These are phyloP conservation scores for Pachliopta kotzebuea DNA, from an alignment of 2,888 invertebrate species.

Conservation along the genomic window DNA sequence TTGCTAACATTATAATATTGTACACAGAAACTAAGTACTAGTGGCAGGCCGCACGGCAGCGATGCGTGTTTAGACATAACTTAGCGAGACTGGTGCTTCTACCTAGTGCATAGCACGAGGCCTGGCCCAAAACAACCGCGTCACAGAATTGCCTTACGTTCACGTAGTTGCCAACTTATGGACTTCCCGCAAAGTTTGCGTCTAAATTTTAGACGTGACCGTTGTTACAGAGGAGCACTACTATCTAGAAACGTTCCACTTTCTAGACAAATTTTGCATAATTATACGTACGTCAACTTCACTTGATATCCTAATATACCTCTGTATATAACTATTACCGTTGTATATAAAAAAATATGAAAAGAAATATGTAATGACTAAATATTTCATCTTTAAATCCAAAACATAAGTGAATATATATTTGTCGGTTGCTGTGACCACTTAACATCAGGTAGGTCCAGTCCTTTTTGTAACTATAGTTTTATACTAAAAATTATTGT, in stretches of 20 bases:
- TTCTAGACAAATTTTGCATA: conserved; percentile 2
- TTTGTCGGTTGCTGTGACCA: too few species aligned
- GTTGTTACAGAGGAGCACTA: conserved; percentile 12
- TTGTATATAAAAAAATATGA: too few species aligned
- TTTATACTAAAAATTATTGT: too few species aligned
- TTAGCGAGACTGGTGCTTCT: neutral
- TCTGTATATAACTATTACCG: too few species aligned
- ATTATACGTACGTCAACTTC: neutral
- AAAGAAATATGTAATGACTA: too few species aligned
- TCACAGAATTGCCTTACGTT: conserved; percentile 20
- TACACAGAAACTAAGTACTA: neutral
- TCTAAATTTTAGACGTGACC: conserved; percentile 30
- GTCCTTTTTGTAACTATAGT: too few species aligned
- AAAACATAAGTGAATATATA: too few species aligned
- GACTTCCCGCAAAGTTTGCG: conserved; percentile 23
- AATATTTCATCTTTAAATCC: too few species aligned
- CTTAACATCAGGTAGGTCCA: too few species aligned
- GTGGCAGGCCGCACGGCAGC: neutral
- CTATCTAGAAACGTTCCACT: conserved; percentile 15
- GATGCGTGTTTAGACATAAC: conserved; percentile 20
- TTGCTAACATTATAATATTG: neutral
- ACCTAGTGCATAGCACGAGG: conserved; percentile 20
- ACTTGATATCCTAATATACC: neutral
- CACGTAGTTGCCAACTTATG: conserved; percentile 28
- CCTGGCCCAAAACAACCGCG: conserved; percentile 14